A percentile compares a stretch with the other conserved stretches of the same genome.
Evolutionary conservation across 2,888 invertebrate species (phyloP).

Genomic region (Lissocephala sabroskyi): DNA sequence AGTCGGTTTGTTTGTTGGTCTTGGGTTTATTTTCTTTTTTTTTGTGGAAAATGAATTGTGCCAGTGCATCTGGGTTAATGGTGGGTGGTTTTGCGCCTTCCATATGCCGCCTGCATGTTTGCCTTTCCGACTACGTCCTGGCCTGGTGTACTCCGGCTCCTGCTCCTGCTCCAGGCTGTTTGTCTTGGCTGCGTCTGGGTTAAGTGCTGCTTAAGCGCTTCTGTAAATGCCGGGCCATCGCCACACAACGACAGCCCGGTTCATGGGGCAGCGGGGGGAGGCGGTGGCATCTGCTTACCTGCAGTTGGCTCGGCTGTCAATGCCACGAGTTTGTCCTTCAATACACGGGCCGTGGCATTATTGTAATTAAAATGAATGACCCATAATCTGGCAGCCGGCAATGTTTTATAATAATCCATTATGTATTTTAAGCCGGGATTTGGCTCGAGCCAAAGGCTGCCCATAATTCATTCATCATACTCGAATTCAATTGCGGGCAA

Average conservation of each 20-base stretch:
- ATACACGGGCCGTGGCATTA: too few relatives aligned
- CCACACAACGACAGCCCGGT: too few relatives aligned
- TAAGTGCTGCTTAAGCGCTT: slow-evolving; percentile 49
- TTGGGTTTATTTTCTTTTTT: slow-evolving; percentile 39
- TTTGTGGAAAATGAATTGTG: slow-evolving; percentile 42
- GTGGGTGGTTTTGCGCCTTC: slow-evolving; percentile 5
- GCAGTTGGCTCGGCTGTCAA: background rate
- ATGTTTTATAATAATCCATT: too few relatives aligned
- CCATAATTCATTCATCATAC: too few relatives aligned
- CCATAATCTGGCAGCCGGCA: too few relatives aligned
- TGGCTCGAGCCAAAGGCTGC: too few relatives aligned
- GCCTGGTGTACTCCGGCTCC: too few relatives aligned
- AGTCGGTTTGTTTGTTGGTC: slow-evolving; percentile 31
- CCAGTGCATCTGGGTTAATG: slow-evolving; percentile 12
- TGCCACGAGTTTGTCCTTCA: background rate
- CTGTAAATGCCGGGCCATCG: slow-evolving; percentile 37
- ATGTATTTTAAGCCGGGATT: too few relatives aligned
- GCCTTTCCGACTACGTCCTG: slow-evolving; percentile 20
- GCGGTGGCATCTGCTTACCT: slow-evolving; percentile 8
- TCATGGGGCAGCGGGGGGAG: slow-evolving; percentile 7
- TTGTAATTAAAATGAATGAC: too few relatives aligned
- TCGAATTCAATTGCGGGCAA: too few relatives aligned
- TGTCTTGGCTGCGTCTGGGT: slow-evolving; percentile 34
- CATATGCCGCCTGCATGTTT: slow-evolving; percentile 7
- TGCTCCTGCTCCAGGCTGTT: slow-evolving; percentile 13